phyloP scores from a whole-genome alignment of 2,888 invertebrate species.

The Heliconius hortense region DNA sequence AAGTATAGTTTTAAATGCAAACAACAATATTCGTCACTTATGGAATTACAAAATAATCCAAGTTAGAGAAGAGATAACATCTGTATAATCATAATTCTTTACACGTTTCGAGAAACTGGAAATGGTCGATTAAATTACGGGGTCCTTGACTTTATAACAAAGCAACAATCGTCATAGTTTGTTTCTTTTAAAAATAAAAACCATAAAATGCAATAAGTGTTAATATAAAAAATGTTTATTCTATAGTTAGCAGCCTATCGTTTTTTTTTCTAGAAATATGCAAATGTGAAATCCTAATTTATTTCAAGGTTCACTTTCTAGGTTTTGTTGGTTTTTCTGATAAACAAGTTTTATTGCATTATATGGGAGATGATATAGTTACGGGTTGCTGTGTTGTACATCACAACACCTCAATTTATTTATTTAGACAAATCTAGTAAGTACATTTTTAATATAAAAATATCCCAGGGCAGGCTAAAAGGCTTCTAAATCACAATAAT shows the following conservation, averaged over 20 bases:
- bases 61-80: constrained; percentile 55
- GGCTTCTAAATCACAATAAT: no score
- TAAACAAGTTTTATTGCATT: no score
- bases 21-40: constrained; percentile 47
- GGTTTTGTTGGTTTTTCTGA: no score
- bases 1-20: constrained; percentile 40
- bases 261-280: neutral
- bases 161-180: constrained; percentile 42
- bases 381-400: no score
- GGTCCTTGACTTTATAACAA: constrained; percentile 66
- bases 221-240: neutral
- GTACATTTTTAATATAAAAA: no score
- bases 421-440: no score
- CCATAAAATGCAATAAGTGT: neutral
- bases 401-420: no score
- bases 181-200: constrained; percentile 17
- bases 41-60: constrained; percentile 53
- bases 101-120: constrained; percentile 62
- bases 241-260: neutral
- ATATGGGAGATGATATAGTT: no score
- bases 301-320: neutral
- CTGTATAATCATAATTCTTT: constrained; percentile 57
- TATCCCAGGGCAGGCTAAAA: no score
- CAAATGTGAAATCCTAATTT: neutral
- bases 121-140: constrained; percentile 54